Evolutionary conservation across 2,888 invertebrate species (phyloP).

Genomic region (Tiphia femorata): DNA sequence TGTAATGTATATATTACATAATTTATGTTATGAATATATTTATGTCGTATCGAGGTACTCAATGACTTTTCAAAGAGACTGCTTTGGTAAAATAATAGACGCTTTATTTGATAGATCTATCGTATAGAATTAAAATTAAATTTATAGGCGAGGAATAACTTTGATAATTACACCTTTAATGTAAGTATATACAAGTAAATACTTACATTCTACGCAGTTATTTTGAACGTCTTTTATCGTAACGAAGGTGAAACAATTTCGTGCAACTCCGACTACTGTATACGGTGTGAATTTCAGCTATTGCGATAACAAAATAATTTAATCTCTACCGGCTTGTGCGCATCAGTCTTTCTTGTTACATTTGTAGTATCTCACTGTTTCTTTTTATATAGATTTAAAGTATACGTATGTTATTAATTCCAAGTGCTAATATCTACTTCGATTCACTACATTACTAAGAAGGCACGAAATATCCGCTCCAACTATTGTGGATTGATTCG

Average conservation of each 20-base stretch:
- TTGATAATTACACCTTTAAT: no score
- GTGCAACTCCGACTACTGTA: no score
- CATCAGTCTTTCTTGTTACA: slow-evolving; percentile 36
- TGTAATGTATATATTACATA: neutral
- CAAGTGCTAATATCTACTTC: slow-evolving; percentile 57
- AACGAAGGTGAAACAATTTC: no score
- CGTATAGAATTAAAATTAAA: no score
- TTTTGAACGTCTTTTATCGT: no score
- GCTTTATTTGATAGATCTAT: no score
- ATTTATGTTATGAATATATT: neutral
- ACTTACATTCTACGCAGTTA: no score
- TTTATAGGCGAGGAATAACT: no score
- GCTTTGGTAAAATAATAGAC: no score
- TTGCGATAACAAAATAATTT: neutral
- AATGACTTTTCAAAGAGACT: neutral
- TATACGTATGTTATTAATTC: slow-evolving; percentile 1
- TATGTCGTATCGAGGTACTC: neutral
- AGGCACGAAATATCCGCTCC: slow-evolving; percentile 63
- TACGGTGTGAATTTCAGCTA: no score
- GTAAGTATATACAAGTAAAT: no score
- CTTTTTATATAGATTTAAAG: neutral
- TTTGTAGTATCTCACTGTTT: slow-evolving; percentile 2
- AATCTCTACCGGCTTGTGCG: slow-evolving; percentile 23
- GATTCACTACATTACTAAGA: slow-evolving; percentile 60
- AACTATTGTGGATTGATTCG: slow-evolving; percentile 65